Conservation (phyloP, 23 tunicate species). For the Trididemnum clinides region DNA sequence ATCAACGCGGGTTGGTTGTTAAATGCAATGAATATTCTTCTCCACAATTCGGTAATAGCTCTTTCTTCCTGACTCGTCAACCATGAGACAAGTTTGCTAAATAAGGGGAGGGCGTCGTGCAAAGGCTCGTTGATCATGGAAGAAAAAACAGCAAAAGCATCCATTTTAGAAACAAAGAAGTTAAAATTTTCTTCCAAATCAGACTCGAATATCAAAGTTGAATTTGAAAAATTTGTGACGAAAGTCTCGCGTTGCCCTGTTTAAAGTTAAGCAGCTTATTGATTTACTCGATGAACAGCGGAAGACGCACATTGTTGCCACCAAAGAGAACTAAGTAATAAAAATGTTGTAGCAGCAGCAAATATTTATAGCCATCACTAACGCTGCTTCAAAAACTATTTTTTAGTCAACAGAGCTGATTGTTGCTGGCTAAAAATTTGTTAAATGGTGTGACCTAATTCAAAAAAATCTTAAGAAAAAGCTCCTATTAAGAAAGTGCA, state of each 20-base stretch:
- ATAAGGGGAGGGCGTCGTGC: neutral
- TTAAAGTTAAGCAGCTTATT: neutral
- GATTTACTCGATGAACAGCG: neutral
- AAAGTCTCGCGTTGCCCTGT: neutral
- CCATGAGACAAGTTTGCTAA: constrained; percentile 6
- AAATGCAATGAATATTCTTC: neutral
- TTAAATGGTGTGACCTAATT: too few relatives aligned
- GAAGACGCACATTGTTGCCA: too few relatives aligned
- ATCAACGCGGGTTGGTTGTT: neutral
- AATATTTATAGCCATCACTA: too few relatives aligned
- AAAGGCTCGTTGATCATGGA: neutral
- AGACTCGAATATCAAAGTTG: too few relatives aligned
- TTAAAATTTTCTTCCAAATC: neutral
- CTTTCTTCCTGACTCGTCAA: neutral
- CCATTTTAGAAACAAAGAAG: neutral
- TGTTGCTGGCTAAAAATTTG: too few relatives aligned
- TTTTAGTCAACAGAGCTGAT: too few relatives aligned
- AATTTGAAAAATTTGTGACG: too few relatives aligned
- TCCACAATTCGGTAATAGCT: neutral
- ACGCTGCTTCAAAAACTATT: too few relatives aligned
- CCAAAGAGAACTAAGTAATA: too few relatives aligned
- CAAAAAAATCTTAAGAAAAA: too few relatives aligned
- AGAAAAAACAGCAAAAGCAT: neutral
- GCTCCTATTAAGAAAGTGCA: too few relatives aligned
- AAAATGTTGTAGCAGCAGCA: too few relatives aligned